Evolutionary conservation across 2,888 invertebrate species (phyloP).

Genomic region (Anthrax anthrax): DNA sequence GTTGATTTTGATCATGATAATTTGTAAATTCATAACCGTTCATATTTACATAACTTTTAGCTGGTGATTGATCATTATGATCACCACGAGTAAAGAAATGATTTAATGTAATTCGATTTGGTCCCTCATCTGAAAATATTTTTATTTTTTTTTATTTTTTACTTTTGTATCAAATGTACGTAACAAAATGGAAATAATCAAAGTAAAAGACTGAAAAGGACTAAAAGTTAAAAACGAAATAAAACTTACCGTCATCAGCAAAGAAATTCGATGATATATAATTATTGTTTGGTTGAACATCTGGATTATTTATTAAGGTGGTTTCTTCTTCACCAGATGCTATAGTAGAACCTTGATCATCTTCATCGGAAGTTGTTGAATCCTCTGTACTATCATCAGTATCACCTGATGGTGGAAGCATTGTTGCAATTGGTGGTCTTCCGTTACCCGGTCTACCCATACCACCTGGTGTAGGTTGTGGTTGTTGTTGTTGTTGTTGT

Average conservation of each 20-base stretch:
- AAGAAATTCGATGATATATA: neutral
- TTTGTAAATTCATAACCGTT: conserved; percentile 3
- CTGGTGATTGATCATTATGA: neutral
- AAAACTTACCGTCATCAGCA: neutral
- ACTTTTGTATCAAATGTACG: too few species aligned
- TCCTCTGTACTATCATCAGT: neutral
- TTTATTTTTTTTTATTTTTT: too few species aligned
- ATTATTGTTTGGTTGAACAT: neutral
- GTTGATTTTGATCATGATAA: neutral
- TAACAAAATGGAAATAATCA: too few species aligned
- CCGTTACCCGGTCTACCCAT: neutral
- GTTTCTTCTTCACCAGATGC: neutral
- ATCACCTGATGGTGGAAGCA: neutral
- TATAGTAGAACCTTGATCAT: neutral
- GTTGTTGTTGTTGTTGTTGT: too few species aligned
- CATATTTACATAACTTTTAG: conserved; percentile 1
- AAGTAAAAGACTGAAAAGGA: neutral
- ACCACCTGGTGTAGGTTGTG: neutral
- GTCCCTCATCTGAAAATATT: too few species aligned
- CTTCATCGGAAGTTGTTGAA: neutral
- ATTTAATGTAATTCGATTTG: neutral
- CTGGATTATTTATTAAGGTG: neutral
- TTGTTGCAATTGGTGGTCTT: neutral
- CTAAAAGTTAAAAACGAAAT: neutral
- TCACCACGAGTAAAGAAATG: neutral